A percentile compares a stretch with the other conserved stretches of the same genome.
These are phyloP conservation scores for Rhinogobius similis DNA, from an alignment of 2,113 vertebrate genomes.

Conservation along the genomic window DNA sequence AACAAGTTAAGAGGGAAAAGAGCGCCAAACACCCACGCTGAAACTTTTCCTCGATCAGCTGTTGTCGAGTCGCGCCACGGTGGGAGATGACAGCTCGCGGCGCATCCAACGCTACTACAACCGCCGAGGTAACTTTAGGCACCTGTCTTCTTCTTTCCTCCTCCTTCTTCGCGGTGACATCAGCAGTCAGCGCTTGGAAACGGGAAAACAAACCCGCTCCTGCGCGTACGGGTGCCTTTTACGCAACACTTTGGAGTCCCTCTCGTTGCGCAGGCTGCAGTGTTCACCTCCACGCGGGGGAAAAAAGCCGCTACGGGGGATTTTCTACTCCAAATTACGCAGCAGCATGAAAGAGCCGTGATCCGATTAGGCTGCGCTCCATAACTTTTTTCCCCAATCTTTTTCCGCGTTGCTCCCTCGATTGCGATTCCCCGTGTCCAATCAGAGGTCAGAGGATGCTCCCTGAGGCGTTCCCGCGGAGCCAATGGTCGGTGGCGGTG, in stretches of 20 bases:
- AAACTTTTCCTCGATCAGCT: conserved; percentile 17
- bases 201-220: conserved; percentile 69
- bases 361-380: conserved; percentile 59
- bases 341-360: conserved; percentile 27
- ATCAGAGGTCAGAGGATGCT: conserved; percentile 40
- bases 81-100: conserved; percentile 10
- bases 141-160: conserved; percentile 69
- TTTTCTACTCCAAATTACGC: conserved; percentile 23
- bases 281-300: neutral
- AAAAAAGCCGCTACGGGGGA: neutral
- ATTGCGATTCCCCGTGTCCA: conserved; percentile 53
- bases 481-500: conserved; percentile 50
- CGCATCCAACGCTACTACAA: conserved; percentile 1
- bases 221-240: conserved; percentile 17
- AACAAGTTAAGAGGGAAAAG: neutral
- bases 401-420: conserved; percentile 69
- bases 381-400: conserved; percentile 71
- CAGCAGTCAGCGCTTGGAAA: conserved; percentile 67
- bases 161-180: conserved; percentile 63
- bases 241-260: neutral
- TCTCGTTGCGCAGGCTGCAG: neutral
- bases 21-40: neutral
- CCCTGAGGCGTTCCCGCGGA: neutral
- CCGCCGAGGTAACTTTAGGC: conserved; percentile 50
- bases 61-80: neutral